phyloP scores from a whole-genome alignment of 2,113 vertebrate genomes.

The Toxostoma redivivum region DNA sequence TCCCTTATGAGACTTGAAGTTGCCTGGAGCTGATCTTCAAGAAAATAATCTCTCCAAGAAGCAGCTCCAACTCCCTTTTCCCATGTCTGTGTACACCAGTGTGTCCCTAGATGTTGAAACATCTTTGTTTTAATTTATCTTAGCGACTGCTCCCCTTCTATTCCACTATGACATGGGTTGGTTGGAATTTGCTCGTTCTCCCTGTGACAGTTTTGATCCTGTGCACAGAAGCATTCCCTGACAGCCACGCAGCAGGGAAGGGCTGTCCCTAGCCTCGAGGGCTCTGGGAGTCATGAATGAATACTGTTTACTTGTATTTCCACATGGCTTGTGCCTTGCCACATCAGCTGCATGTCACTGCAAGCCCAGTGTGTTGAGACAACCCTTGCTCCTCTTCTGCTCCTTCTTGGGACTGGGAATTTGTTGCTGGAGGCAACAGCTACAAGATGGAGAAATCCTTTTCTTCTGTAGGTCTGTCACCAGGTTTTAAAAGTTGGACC shows the following conservation, averaged over 20 bases:
- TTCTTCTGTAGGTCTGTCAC: not conserved
- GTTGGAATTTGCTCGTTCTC: conserved; percentile 44
- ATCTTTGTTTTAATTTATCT: conserved; percentile 62
- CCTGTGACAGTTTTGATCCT: conserved; percentile 49
- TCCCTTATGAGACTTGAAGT: not conserved
- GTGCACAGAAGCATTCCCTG: conserved; percentile 46
- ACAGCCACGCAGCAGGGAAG: conserved; percentile 64
- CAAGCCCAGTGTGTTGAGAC: not conserved
- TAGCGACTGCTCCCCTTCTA: conserved; percentile 41
- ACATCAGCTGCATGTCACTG: conserved; percentile 52
- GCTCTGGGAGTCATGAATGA: conserved; percentile 58
- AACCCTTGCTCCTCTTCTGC: not conserved
- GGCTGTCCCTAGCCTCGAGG: conserved; percentile 47
- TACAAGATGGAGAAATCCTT: not conserved
- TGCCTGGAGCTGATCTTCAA: conserved; percentile 20
- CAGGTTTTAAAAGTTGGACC: not conserved
- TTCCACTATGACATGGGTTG: conserved; percentile 27
- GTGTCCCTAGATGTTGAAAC: conserved; percentile 24
- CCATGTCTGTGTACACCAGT: not conserved
- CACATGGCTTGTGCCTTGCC: conserved; percentile 47
- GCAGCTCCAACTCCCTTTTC: not conserved
- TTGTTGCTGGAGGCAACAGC: not conserved
- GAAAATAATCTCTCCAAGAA: not conserved
- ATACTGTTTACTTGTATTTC: conserved; percentile 61
- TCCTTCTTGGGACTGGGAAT: not conserved